Evolutionary conservation across 2,888 invertebrate genomes (phyloP).

Genomic region (Ptychoptera albimana): DNA sequence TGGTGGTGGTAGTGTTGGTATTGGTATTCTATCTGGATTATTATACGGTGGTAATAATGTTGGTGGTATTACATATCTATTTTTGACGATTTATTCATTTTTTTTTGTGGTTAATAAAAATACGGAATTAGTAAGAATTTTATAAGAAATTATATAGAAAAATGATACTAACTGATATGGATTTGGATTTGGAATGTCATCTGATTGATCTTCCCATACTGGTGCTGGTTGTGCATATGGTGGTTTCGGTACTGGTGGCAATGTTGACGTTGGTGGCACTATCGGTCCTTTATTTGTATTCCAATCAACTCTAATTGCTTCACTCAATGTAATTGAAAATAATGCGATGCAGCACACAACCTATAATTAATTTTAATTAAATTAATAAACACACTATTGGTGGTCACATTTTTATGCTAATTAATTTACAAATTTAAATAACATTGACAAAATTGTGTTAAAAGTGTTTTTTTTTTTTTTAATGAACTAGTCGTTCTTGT

Average conservation of each 20-base stretch:
- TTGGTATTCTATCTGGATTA: constrained; percentile 9
- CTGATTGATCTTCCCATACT: constrained; percentile 41
- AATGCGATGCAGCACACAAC: constrained; percentile 18
- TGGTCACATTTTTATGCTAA: too few species aligned
- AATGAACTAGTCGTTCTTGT: too few species aligned
- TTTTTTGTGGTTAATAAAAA: not conserved
- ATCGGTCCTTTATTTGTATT: constrained; percentile 45
- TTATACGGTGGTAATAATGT: constrained; percentile 25
- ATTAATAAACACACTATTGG: too few species aligned
- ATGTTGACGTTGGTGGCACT: constrained; percentile 38
- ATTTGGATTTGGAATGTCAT: constrained; percentile 43
- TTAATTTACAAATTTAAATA: too few species aligned
- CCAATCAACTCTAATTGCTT: constrained; percentile 43
- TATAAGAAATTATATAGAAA: not conserved
- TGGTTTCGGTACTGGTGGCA: constrained; percentile 31
- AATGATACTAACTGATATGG: constrained; percentile 36
- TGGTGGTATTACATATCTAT: constrained; percentile 27
- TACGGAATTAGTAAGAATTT: not conserved
- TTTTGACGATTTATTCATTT: not conserved
- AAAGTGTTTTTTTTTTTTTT: too few species aligned
- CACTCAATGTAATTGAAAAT: constrained; percentile 10
- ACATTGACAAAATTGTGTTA: too few species aligned
- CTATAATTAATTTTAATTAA: too few species aligned
- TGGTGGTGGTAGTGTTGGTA: constrained; percentile 13
- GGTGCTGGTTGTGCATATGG: constrained; percentile 41